Evolutionary conservation across 2,113 vertebrate genomes (phyloP), one percentile per base, ranked within the genome.

Genomic region (Herpailurus yagouaroundi): DNA sequence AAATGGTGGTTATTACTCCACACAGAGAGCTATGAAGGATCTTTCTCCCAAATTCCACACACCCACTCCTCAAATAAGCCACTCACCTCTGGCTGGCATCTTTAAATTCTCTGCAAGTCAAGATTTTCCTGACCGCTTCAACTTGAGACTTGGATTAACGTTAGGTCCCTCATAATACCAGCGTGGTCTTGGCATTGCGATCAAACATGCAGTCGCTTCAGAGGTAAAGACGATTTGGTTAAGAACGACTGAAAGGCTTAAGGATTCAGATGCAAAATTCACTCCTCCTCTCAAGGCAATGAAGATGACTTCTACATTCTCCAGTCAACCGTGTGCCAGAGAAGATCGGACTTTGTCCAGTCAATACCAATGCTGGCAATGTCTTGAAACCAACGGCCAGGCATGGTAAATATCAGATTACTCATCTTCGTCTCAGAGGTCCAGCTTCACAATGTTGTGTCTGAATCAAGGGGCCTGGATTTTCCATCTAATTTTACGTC

Each of bases 221-320:
- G 95, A 96, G 87, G 94, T 45, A 97, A 97, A 98, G 92, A 95
- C 83, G 96, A 84, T 97, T 96, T 96, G 93, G 94, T 29, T 97
- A 80, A 97, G 95, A 98, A 97, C 12, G 87, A 85, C 68, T 89
- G 91, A 97, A 97, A 98, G 98, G 71, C 29, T 79, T 69, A 63
- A 79, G 77, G 31, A 73, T 96, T 81, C 57, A 84, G 63, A 93
- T 36, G 12, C 29, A 10, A 41, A 73, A 90, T 21, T 91, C 93
- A 88, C 13, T 66, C 3, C 7, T 80, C 25, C 45, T 89, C 36
- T 66, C 87, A 50, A 84, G 29, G 64, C 86, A 83, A 87, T 25
- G 45, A 19, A 93, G 38, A 89, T 6, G 69, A 57, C 45, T 12
- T 45, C 15, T 6, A 69, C 31, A 15, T 87, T 82, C 66, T 91